phyloP scores from a whole-genome alignment of 2,113 vertebrate genomes.

The Pantherophis guttatus region DNA sequence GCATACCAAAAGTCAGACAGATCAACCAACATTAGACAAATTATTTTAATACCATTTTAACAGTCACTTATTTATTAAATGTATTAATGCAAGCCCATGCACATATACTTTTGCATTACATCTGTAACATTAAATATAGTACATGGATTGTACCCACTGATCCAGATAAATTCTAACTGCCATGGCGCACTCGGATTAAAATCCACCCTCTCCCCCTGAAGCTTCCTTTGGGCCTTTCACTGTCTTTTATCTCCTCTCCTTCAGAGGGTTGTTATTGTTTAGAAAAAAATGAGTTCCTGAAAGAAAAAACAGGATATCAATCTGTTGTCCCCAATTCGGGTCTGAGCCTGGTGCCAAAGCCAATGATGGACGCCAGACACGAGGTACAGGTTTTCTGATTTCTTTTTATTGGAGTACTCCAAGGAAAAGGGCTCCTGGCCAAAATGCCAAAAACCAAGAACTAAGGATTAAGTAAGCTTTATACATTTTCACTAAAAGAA shows the following conservation, averaged over 20 bases:
- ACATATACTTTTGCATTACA: neutral
- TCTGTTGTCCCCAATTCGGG: neutral
- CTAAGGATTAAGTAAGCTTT: too few species aligned
- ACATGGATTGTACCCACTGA: neutral
- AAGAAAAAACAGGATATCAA: neutral
- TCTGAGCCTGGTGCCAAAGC: too few species aligned
- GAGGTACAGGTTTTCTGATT: too few species aligned
- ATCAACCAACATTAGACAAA: neutral
- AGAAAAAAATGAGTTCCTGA: neutral
- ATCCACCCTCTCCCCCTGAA: neutral
- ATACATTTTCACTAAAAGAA: too few species aligned
- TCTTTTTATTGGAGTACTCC: too few species aligned
- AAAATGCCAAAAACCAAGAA: too few species aligned
- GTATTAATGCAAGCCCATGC: neutral
- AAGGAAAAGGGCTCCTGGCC: too few species aligned
- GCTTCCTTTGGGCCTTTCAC: neutral
- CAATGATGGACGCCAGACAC: too few species aligned
- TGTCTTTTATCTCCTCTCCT: neutral
- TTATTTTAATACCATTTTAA: neutral
- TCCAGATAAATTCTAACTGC: neutral
- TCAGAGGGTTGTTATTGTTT: neutral
- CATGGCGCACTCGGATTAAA: neutral
- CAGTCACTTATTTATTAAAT: neutral
- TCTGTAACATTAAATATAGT: neutral
- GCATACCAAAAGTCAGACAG: neutral